Conservation (phyloP, 2,888 invertebrate genomes). For the Spodoptera picta region DNA sequence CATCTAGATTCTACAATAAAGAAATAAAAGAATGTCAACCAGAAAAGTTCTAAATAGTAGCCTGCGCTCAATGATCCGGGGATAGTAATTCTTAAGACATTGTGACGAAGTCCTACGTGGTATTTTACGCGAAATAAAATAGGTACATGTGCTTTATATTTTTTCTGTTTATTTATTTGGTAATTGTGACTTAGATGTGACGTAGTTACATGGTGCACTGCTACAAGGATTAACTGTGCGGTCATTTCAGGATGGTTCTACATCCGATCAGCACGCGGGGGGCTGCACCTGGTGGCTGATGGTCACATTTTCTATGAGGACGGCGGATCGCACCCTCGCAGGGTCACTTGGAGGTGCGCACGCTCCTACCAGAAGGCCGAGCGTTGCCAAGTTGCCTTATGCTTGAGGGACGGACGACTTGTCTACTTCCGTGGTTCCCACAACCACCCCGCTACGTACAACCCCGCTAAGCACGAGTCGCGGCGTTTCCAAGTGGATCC, state of each 20-base stretch:
- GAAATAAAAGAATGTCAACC: constrained; percentile 57
- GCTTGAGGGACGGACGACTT: constrained; percentile 83
- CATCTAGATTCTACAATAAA: constrained; percentile 72
- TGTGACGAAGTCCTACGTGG: constrained; percentile 13
- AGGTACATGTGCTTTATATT: too few relatives aligned
- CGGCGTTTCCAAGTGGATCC: constrained; percentile 84
- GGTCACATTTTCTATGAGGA: constrained; percentile 87
- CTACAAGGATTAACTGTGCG: constrained; percentile 54
- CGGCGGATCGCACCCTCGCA: constrained; percentile 83
- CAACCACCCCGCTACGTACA: constrained; percentile 84
- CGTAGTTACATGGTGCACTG: constrained; percentile 10
- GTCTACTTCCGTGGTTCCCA: constrained; percentile 84
- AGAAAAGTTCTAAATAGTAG: constrained; percentile 35
- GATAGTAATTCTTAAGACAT: too few relatives aligned
- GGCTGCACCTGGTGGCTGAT: constrained; percentile 82
- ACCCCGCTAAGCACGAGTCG: constrained; percentile 83
- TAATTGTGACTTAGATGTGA: constrained; percentile 12
- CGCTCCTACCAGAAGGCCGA: constrained; percentile 86
- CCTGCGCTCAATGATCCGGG: background rate
- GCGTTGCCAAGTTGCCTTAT: constrained; percentile 84
- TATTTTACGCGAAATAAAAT: constrained; percentile 33
- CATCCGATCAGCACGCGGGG: constrained; percentile 85
- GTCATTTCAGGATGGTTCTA: constrained; percentile 85
- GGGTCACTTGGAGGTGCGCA: constrained; percentile 86
- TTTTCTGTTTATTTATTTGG: constrained; percentile 3